Evolutionary conservation across 2,797 vertebrate species (phyloP), one percentile per base, ranked within the genome.

Genomic region (Syngnathus rostellatus): DNA sequence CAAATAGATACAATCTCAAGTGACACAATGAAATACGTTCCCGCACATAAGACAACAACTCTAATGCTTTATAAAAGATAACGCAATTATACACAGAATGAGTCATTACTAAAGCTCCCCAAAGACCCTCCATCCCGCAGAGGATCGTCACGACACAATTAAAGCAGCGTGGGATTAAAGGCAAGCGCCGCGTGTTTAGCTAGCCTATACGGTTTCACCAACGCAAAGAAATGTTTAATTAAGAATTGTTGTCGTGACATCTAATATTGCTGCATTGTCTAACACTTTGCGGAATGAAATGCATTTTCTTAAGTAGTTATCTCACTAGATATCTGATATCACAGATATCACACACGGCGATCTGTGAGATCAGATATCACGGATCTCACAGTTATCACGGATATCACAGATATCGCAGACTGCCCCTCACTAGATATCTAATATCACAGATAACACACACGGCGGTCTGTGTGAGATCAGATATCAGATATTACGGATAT

Each of bases 61-160:
- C 61, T 69, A 77, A 77, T 81, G 39, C 67, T 72, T 66, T 53
- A 66, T 60, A 76, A 68, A 75, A 73, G 59, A 86, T 69, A 74
- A 70, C 68, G 70, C 71, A 76, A 85, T 87, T 83, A 85, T 72
- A 75, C 74, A 76, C 70, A 63, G 69, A 72, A 65, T 72, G 69
- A 72, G 78, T 72, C 68, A 80, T 81, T 80, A 85, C 73, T 70
- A 25, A 64, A 70, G 64, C 65, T 80, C 73, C 77, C 74, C 62
- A 65, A 67, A 74, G 73, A 73, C 78, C 55, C 81, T 50, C 66
- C 74, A 70, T 77, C 69, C 79, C 75, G 67, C 69, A 74, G 81
- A 70, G 63, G 77, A 82, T 79, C 73, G 85, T 78, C 72, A 74
- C 64, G 77, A 78, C 63, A 76, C 72, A 82, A 85, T 87, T 82